phyloP scores from a whole-genome alignment of 2,113 vertebrate genomes.

The Ploceus nigricollis region DNA sequence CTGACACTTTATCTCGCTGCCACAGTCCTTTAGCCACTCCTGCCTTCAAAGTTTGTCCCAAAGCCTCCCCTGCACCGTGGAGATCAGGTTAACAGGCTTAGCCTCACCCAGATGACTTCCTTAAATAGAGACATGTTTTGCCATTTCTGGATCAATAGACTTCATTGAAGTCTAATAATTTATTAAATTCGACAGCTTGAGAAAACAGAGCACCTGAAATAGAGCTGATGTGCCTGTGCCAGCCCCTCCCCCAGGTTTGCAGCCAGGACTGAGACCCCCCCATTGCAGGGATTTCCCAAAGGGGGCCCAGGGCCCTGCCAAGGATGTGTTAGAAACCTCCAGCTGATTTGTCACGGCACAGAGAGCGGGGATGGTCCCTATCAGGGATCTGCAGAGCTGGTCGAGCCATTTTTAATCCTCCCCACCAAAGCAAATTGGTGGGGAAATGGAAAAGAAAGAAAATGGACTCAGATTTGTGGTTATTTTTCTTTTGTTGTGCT shows the following conservation, averaged over 20 bases:
- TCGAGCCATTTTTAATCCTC: not conserved
- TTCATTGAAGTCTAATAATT: not conserved
- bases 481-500: not conserved
- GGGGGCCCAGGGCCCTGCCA: not conserved
- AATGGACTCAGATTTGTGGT: not conserved
- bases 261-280: not conserved
- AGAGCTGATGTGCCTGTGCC: not conserved
- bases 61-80: not conserved
- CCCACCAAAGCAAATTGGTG: not conserved
- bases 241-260: not conserved
- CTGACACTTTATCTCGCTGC: not conserved
- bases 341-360: not conserved
- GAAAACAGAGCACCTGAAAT: not conserved
- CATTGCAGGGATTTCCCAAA: accelerated
- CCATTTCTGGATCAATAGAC: constrained; percentile 16
- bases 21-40: not conserved
- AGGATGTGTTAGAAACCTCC: not conserved
- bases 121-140: not conserved
- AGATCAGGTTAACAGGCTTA: constrained; percentile 14
- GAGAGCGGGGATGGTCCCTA: not conserved
- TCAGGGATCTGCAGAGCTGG: not conserved
- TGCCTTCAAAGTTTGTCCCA: not conserved
- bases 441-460: not conserved
- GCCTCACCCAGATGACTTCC: not conserved
- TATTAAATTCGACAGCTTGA: not conserved